Base-by-base conservation (phyloP, 1,140 invertebrate species). In the Alviniconcha marisindica region DNA sequence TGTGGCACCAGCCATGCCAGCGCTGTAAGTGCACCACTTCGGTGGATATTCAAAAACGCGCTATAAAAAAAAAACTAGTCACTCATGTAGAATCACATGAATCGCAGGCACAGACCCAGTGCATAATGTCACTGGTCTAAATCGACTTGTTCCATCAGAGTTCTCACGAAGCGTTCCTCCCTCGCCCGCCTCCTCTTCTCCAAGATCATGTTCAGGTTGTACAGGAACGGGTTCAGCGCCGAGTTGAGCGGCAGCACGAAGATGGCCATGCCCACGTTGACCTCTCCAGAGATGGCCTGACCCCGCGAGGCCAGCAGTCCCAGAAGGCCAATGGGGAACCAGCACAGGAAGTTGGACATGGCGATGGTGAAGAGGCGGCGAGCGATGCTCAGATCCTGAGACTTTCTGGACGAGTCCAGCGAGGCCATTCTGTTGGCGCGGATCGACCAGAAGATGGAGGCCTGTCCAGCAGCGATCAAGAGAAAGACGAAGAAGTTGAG, bases 401-500 rank as follows among this genome's bases (percentile, higher is more conserved):
- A 77, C 31, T 77, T 77, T 7, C 33, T 54, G 1, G 18, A 28
- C 3, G 44, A 51, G 14, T 77, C 51, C 2, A 28, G 15, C 28
- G 48, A 28, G 63, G 36, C 28, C 74, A 77, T 51, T n/a, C n/a
- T 51, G 42, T 42, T 54, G n/a, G 18, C 31, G 31, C 42, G 40
- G 0, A 77, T 54, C 18, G 36, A 42, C 44, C 15, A 18, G 33
- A 31, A 77, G 0, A 77, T 42, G 15, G 31, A 33, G 3, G 85
- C 15, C 66, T 89, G 88, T 2, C 87, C 87, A 51, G 77, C 33
- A 31, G 84, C 83, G 18, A 89, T 85, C 7, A 77, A 18, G 4
- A 86, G 24, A 74, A 89, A 89, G 0, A 84, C 76, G 2, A 85
- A 21, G n/a, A 85, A 78, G 48, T 89, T 89, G 56, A 85, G 76